Evolutionary conservation across 1,140 invertebrate genomes (phyloP).

Genomic region (Xylocopa sonorina): DNA sequence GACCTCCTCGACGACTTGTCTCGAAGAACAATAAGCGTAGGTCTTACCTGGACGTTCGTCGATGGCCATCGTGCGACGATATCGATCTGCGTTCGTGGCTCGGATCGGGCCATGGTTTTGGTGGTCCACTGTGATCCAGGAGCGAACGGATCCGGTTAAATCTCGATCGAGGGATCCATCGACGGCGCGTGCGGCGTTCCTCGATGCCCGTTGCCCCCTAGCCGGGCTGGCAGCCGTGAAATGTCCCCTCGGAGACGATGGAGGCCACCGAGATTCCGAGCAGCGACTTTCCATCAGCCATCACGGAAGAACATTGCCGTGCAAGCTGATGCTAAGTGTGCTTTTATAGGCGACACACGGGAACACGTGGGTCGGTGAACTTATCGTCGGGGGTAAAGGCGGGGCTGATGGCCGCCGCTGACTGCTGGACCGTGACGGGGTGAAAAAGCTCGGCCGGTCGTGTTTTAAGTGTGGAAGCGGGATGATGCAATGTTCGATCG

Average conservation of each 20-base stretch:
- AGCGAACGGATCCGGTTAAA: background rate
- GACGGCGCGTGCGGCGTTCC: background rate
- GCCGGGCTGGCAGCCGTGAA: background rate
- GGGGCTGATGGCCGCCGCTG: conserved; percentile 59
- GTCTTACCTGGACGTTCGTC: conserved; percentile 11
- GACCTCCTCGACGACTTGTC: conserved; percentile 15
- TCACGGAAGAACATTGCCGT: conserved; percentile 72
- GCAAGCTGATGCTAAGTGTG: conserved; percentile 69
- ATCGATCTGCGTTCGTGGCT: background rate
- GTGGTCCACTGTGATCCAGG: background rate
- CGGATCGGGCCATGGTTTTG: background rate
- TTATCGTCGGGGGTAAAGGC: conserved; percentile 66
- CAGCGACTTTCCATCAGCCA: conserved; percentile 62
- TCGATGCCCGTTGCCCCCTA: background rate
- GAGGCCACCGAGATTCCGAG: conserved; percentile 26
- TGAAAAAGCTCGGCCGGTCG: conserved; percentile 41
- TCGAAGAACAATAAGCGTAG: background rate
- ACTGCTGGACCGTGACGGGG: conserved; percentile 53
- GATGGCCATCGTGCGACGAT: background rate
- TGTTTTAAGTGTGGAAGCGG: conserved; percentile 5
- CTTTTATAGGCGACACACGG: conserved; percentile 72
- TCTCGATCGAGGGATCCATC: background rate
- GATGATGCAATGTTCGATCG: conserved; percentile 32
- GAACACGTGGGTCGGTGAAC: conserved; percentile 73
- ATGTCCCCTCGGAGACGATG: background rate